Conservation (phyloP, 2,113 vertebrate species). For the Paradoxurus hermaphroditus region DNA sequence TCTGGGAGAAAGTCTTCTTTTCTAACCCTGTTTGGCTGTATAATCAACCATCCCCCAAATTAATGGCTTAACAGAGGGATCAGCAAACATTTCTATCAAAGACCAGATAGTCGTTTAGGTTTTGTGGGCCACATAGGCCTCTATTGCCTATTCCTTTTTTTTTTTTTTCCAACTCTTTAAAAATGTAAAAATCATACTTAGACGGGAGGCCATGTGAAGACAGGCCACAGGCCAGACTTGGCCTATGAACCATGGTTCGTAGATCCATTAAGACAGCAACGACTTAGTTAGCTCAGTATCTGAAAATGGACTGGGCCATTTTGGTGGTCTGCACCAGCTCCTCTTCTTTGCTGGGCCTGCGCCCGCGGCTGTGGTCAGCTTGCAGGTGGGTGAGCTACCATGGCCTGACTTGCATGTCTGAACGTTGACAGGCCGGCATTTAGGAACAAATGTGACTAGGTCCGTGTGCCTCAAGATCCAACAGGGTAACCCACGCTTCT, state of each 20-base stretch:
- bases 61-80: background rate
- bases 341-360: background rate
- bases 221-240: background rate
- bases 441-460: constrained; percentile 2
- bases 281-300: background rate
- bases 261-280: background rate
- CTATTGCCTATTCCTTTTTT: background rate
- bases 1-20: background rate
- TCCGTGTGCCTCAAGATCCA: background rate
- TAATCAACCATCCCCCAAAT: background rate
- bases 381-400: background rate
- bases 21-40: constrained; percentile 25
- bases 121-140: background rate
- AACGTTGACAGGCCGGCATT: background rate
- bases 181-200: constrained; percentile 18
- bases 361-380: background rate
- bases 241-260: background rate
- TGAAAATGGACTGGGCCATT: background rate
- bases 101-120: background rate
- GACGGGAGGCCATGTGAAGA: background rate
- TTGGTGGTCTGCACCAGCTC: background rate
- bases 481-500: background rate
- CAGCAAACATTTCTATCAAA: constrained; percentile 17
- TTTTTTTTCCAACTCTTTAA: background rate
- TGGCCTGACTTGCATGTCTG: background rate